Conservation (phyloP, 2,797 vertebrate genomes). For the Danio jaintianensis region DNA sequence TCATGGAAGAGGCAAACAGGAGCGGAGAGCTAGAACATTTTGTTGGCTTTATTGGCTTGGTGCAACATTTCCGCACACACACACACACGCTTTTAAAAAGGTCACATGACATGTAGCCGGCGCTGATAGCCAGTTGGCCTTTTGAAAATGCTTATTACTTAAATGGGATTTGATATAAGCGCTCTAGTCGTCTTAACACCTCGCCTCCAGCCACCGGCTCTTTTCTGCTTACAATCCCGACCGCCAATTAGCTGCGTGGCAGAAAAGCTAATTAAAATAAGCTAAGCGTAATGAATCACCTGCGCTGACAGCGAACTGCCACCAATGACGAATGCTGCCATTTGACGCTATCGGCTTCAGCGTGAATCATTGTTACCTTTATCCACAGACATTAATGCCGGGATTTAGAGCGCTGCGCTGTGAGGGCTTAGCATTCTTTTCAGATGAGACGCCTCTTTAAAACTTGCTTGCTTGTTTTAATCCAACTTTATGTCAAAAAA, state of each 20-base stretch:
- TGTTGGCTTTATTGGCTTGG: constrained; percentile 43
- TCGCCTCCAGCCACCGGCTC: constrained; percentile 66
- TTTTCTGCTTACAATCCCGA: constrained; percentile 52
- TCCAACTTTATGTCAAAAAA: too few relatives aligned
- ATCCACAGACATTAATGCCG: constrained; percentile 20
- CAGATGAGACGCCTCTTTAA: constrained; percentile 6
- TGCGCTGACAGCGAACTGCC: constrained; percentile 65
- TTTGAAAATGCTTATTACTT: constrained; percentile 61
- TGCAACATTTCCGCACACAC: constrained; percentile 19
- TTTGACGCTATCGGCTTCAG: constrained; percentile 56
- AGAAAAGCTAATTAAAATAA: constrained; percentile 75
- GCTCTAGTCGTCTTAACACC: constrained; percentile 39
- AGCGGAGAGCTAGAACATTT: background rate
- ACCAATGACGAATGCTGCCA: constrained; percentile 64
- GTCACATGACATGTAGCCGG: constrained; percentile 57
- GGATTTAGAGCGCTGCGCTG: constrained; percentile 18
- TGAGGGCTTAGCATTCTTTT: constrained; percentile 14
- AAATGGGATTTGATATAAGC: constrained; percentile 61
- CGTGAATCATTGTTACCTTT: constrained; percentile 51
- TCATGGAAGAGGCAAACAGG: constrained; percentile 20
- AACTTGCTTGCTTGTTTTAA: constrained; percentile 21
- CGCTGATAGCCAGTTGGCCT: constrained; percentile 54
- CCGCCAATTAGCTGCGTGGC: constrained; percentile 71
- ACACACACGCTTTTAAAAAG: constrained; percentile 48
- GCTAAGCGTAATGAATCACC: constrained; percentile 75